Base-by-base conservation (phyloP, 2,888 invertebrate species). In the Diarsia dahlii region DNA sequence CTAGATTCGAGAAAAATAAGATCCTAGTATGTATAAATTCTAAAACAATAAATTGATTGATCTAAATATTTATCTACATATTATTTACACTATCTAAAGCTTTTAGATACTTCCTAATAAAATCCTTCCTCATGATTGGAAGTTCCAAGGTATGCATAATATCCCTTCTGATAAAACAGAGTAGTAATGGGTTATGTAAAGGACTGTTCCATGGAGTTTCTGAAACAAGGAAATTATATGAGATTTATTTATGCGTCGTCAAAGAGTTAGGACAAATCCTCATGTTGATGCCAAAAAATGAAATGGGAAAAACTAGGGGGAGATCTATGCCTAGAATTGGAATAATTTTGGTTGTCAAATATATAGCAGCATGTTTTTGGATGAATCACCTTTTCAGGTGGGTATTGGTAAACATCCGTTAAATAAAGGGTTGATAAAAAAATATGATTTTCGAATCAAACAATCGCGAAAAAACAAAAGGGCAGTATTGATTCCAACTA, bases 141-240 rank as follows among this genome's bases (percentile, higher is more conserved):
- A 99, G 94, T 99, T 98, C 99, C 99, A 99, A 28, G 99, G 99
- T 92, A 99, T 98, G 92, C 99, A 99, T 72, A 99, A 97, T 75
- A 98, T 98, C 1, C 99, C 99, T 94, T 99, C 99, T 0, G 98
- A 98, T 91, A 99, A 97, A 67, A 99, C 98, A 0, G 99, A 99
- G 92, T 99, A 99, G 94, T 99, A 99, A 92, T 98, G 98, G 0
- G 99, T 98, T 72, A 99, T 97, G 92, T 98, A 98, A 5, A 99
- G 94, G 88, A 98, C 97, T 67, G 98, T 97, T 67, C 98, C 98
- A 81, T 97, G 95, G n/a, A 98, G 94, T 90, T 95, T 94, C 94
- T 97, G 96, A 72, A 95, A 96, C 75, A 89, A 89, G 52, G 9
- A 68, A 56, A 45, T 34, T 13, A 3, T 13, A 18, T 58, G 34